phyloP scores from a whole-genome alignment of 2,113 vertebrate genomes.

The Puntigrus tetrazona region DNA sequence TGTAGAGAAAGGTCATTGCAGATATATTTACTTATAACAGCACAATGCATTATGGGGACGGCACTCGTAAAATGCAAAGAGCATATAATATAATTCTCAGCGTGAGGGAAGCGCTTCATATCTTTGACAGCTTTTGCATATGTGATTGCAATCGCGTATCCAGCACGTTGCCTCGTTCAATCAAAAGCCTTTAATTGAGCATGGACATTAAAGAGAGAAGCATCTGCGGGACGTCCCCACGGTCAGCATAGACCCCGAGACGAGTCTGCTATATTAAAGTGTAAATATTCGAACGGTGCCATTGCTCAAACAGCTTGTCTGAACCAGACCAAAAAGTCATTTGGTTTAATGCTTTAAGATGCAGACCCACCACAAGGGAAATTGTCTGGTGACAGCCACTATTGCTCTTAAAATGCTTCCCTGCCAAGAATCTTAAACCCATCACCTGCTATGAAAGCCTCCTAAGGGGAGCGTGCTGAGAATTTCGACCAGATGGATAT shows the following conservation, averaged over 20 bases:
- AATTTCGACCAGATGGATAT: slow-evolving; percentile 51
- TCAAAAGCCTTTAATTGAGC: slow-evolving; percentile 27
- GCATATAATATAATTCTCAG: slow-evolving; percentile 20
- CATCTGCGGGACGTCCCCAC: slow-evolving; percentile 2
- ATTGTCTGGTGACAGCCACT: slow-evolving; percentile 42
- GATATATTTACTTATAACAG: slow-evolving; percentile 39
- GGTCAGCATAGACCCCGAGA: neutral
- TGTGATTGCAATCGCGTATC: slow-evolving; percentile 7
- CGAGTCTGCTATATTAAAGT: slow-evolving; percentile 17
- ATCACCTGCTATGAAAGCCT: slow-evolving; percentile 39
- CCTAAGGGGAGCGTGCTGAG: slow-evolving; percentile 29
- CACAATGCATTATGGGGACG: slow-evolving; percentile 20
- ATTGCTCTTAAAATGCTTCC: slow-evolving; percentile 45
- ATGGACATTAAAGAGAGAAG: neutral
- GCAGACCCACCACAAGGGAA: slow-evolving; percentile 41
- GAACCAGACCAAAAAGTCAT: slow-evolving; percentile 19
- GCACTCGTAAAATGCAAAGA: slow-evolving; percentile 33
- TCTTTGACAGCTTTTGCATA: neutral
- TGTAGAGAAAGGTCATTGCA: slow-evolving; percentile 37
- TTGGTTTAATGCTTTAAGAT: slow-evolving; percentile 46
- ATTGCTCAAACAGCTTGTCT: slow-evolving; percentile 27
- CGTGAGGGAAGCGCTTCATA: neutral
- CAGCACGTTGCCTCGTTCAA: neutral
- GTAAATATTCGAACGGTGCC: slow-evolving; percentile 23
- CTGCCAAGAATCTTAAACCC: slow-evolving; percentile 49